A percentile compares a stretch with the other conserved stretches of the same genome.
These are phyloP conservation scores for Dyspetes luteomarginatus DNA, from an alignment of 2,888 invertebrate genomes.

Conservation along the genomic window DNA sequence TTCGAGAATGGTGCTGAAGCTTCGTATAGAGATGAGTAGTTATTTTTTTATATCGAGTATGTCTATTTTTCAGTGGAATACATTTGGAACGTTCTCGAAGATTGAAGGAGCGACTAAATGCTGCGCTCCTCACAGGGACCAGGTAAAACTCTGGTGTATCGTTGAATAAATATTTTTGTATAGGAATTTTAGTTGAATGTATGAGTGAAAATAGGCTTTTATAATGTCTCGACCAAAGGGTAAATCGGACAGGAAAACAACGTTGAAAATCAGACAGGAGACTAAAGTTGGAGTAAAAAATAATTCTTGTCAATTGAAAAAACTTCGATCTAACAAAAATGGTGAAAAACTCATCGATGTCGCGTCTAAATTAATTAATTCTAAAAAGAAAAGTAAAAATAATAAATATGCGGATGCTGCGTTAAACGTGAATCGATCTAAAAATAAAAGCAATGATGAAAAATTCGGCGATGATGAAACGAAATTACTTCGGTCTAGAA, in stretches of 20 bases:
- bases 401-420: not conserved
- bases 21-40: not conserved
- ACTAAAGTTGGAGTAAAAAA: not conserved
- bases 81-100: not conserved
- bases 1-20: not conserved
- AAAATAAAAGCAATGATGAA: not conserved
- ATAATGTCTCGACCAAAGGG: too few species aligned
- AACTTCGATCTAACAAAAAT: not conserved
- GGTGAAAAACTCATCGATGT: not conserved
- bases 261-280: not conserved
- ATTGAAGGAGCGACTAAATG: not conserved
- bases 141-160: not conserved
- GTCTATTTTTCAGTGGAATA: slow-evolving; percentile 31
- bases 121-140: not conserved
- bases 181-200: not conserved
- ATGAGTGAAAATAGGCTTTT: not conserved
- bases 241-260: not conserved
- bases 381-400: not conserved
- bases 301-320: not conserved
- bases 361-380: not conserved
- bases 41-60: not conserved
- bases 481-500: not conserved
- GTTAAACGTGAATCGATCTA: not conserved
- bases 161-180: not conserved
- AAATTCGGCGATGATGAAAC: not conserved